Base-by-base conservation (phyloP, 2,888 invertebrate species). In the Tuberolachnus salignus region DNA sequence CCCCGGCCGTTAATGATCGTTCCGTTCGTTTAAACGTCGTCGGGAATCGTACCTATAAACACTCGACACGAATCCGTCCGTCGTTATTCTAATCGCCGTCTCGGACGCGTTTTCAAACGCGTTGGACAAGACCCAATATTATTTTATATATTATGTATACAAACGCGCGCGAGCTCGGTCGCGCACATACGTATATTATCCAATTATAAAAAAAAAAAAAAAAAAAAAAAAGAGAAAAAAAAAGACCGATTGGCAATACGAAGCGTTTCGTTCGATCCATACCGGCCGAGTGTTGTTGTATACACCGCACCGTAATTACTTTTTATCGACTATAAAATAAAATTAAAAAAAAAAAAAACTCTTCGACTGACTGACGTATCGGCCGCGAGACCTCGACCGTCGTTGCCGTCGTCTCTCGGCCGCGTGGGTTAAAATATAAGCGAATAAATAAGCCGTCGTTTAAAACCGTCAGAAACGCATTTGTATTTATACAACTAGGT, bases 171-270 rank as follows among this genome's bases (percentile, higher is more conserved):
- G 34, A 34, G 34, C 6, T 34, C 34, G 34, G 3, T 34, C 34
- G 34, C 34, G 6, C 34, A 6, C 34, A 34, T n/a, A n/a, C 59
- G 26, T 34, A 19, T 14, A 13, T 69, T 69, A 53, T 53, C 51
- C 69, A 53, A 69, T 69, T 53, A 69, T 69, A 53, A 69, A 69
- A 69, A n/a, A n/a, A n/a, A n/a, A n/a, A n/a, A n/a, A n/a, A n/a
- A n/a, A n/a, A n/a, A n/a, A n/a, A n/a, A n/a, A n/a, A n/a, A n/a
- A n/a, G n/a, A n/a, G n/a, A n/a, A n/a, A n/a, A n/a, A n/a, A n/a
- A n/a, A n/a, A n/a, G n/a, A n/a, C n/a, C 69, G 53, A 69, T 53
- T 69, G 53, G 34, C 34, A 53, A 69, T 34, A 34, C 42, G 53
- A 42, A 34, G 42, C 34, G 34, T 34, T 3, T 34, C 34, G 49